Percentiles rank a stretch among this genome's conserved stretches.
phyloP scores from a whole-genome alignment of 1,140 invertebrate species.

The Maniola jurtina region DNA sequence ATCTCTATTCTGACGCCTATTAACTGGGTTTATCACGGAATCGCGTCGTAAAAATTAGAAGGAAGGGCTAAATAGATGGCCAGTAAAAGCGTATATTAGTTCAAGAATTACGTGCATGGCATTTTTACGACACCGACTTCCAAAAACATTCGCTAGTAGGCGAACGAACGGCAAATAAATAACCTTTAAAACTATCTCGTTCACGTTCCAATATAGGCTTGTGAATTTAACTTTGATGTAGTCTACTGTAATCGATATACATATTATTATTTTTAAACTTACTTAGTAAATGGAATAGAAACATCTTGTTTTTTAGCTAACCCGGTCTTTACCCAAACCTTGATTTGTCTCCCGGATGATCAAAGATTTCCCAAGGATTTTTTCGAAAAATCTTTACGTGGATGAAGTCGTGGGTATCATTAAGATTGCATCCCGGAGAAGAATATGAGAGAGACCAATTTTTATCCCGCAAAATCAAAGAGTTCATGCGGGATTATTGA shows the following conservation, averaged over 20 bases:
- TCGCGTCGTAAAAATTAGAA: slow-evolving; percentile 25
- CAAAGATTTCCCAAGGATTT: no score
- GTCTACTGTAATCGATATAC: no score
- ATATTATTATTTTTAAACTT: neutral
- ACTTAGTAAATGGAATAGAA: no score
- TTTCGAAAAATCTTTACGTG: no score
- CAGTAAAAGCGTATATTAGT: slow-evolving; percentile 34
- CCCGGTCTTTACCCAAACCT: no score
- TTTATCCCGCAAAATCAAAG: no score
- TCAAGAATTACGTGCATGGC: slow-evolving; percentile 33
- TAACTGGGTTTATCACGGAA: slow-evolving; percentile 20
- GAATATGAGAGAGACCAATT: no score
- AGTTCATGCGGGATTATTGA: no score
- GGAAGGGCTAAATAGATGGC: slow-evolving; percentile 22
- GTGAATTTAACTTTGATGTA: slow-evolving; percentile 33
- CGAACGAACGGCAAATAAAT: slow-evolving; percentile 38
- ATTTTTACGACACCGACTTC: slow-evolving; percentile 37
- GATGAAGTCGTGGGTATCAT: no score
- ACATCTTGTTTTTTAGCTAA: no score
- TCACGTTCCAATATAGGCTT: slow-evolving; percentile 36
- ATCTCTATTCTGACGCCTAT: slow-evolving; percentile 12
- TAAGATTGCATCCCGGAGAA: no score
- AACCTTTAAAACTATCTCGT: slow-evolving; percentile 37
- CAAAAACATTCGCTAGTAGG: slow-evolving; percentile 39
- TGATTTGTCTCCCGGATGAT: no score